Evolutionary conservation across 2,113 vertebrate species (phyloP).

Genomic region (Halcyon malimbica): DNA sequence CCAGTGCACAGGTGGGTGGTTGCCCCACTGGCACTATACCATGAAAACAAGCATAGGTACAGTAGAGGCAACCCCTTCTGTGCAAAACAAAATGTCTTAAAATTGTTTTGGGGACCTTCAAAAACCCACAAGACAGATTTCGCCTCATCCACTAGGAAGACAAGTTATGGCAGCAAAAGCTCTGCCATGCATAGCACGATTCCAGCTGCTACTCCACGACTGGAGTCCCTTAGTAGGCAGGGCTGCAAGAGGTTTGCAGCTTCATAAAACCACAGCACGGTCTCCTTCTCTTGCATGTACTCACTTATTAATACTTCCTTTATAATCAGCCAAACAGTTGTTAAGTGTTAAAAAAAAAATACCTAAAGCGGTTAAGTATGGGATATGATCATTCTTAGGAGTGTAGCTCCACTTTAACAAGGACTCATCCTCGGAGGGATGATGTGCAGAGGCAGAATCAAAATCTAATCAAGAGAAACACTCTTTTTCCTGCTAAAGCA

Average conservation of each 20-base stretch:
- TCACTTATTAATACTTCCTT: not conserved
- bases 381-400: not conserved
- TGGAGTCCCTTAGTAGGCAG: not conserved
- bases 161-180: rapidly evolving
- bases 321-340: not conserved
- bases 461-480: not conserved
- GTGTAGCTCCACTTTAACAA: not conserved
- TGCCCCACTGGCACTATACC: not conserved
- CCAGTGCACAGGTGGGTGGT: not conserved
- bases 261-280: rapidly evolving
- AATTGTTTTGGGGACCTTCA: not conserved
- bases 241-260: not conserved
- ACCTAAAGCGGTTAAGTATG: not conserved
- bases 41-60: not conserved
- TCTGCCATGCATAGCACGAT: rapidly evolving
- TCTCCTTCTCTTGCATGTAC: not conserved
- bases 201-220: not conserved
- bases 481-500: not conserved
- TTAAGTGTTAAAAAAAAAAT: not conserved
- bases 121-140: not conserved
- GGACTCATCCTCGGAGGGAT: not conserved
- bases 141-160: not conserved
- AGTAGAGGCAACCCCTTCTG: not conserved
- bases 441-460: not conserved
- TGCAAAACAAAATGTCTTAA: not conserved